Conservation (phyloP, 1,140 invertebrate species). For the Drosophila sulfurigaster region DNA sequence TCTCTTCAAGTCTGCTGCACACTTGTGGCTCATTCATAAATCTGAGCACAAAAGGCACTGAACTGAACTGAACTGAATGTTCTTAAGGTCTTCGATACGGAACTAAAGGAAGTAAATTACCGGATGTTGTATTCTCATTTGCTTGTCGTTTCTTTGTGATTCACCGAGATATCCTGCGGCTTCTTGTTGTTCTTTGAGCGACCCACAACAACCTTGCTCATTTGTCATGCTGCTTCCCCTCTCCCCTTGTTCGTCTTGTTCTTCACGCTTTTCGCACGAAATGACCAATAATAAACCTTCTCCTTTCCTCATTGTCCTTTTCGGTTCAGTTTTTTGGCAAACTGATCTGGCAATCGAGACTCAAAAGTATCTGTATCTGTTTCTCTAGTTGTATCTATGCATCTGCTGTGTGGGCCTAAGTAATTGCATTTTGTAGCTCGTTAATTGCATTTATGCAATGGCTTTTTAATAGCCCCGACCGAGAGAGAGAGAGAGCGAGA, state of each 20-base stretch:
- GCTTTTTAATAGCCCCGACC: constrained; percentile 67
- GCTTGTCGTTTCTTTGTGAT: constrained; percentile 78
- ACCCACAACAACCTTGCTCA: constrained; percentile 58
- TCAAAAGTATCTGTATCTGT: constrained; percentile 6
- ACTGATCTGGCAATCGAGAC: constrained; percentile 36
- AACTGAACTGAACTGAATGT: constrained; percentile 39
- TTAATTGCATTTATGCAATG: constrained; percentile 75
- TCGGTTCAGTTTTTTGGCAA: constrained; percentile 48
- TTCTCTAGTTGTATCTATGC: background rate
- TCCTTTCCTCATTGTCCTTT: background rate
- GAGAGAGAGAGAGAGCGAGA: background rate
- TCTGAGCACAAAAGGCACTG: constrained; percentile 54
- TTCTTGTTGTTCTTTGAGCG: constrained; percentile 22
- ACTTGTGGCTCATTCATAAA: constrained; percentile 74
- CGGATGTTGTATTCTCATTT: constrained; percentile 84
- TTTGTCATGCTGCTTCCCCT: constrained; percentile 56
- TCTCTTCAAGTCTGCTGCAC: constrained; percentile 13
- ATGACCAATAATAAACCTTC: constrained; percentile 67
- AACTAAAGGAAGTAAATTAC: constrained; percentile 84
- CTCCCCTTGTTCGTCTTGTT: background rate
- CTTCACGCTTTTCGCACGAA: constrained; percentile 63
- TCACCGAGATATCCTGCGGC: constrained; percentile 77
- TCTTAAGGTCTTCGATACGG: constrained; percentile 60
- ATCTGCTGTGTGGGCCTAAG: constrained; percentile 1
- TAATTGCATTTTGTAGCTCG: constrained; percentile 52